Conservation (phyloP, 2,888 invertebrate species). For the Belgica antarctica region DNA sequence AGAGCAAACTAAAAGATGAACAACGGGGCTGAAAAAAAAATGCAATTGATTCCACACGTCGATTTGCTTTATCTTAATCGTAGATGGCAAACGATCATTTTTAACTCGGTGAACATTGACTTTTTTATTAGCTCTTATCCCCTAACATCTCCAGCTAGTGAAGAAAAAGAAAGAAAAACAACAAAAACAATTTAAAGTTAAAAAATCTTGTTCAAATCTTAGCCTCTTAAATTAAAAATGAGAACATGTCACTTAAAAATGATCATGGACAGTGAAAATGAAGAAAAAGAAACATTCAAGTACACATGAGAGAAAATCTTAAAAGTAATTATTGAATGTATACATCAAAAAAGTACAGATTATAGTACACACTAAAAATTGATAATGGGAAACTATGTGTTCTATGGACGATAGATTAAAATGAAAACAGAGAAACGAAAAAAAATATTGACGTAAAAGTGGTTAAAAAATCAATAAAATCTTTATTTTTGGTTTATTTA, state of each 20-base stretch:
- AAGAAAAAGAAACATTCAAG: conserved; percentile 5
- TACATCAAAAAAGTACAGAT: conserved; percentile 13
- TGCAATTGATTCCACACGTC: no score
- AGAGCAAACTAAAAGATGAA: no score
- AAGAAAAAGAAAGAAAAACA: background rate
- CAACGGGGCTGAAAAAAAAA: no score
- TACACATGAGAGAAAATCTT: background rate
- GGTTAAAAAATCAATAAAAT: background rate
- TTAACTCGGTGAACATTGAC: background rate
- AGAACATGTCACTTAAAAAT: no score
- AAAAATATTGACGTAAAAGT: conserved; percentile 7
- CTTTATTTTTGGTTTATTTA: background rate
- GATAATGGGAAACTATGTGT: conserved; percentile 21
- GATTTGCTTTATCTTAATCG: no score
- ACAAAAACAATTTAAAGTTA: background rate
- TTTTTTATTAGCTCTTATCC: background rate
- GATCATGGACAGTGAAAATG: background rate
- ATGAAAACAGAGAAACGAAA: background rate
- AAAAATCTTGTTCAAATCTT: conserved; percentile 23
- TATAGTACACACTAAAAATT: conserved; percentile 7
- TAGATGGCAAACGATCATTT: no score
- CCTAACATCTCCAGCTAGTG: background rate
- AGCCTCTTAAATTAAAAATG: conserved; percentile 21
- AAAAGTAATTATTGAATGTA: conserved; percentile 16
- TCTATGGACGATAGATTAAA: conserved; percentile 26